Conservation (phyloP, 2,888 invertebrate genomes). For the Empis stercorea region DNA sequence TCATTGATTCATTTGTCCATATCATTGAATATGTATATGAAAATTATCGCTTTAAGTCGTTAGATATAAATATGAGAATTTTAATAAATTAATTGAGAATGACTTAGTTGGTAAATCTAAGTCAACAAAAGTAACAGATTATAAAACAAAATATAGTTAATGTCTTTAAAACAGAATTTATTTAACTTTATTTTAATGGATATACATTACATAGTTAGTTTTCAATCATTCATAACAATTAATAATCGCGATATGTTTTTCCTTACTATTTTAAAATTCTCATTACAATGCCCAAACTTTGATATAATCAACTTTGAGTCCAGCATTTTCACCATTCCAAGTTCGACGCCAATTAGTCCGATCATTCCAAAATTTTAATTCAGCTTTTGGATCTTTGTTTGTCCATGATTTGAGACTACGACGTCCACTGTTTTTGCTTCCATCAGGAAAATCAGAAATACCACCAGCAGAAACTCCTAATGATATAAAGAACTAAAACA, state of each 20-base stretch:
- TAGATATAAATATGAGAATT: no score
- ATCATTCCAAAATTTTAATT: slow-evolving; percentile 51
- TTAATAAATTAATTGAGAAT: no score
- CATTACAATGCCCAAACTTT: neutral
- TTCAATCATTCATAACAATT: no score
- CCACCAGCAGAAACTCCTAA: slow-evolving; percentile 72
- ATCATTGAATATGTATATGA: slow-evolving; percentile 55
- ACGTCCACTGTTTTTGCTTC: slow-evolving; percentile 13
- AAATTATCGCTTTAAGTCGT: slow-evolving; percentile 39
- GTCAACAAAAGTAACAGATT: no score
- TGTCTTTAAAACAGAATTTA: no score
- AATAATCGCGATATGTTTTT: no score
- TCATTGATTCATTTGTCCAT: slow-evolving; percentile 40
- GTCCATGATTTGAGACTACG: slow-evolving; percentile 54
- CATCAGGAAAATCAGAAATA: slow-evolving; percentile 54
- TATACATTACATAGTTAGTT: no score
- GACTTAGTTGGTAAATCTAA: no score
- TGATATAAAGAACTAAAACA: slow-evolving; percentile 49
- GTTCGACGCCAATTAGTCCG: neutral
- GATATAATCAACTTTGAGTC: neutral
- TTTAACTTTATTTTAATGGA: no score
- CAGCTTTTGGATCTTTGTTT: slow-evolving; percentile 52
- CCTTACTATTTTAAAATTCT: no score
- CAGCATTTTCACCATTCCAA: neutral
- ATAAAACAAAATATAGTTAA: no score